Conservation (phyloP, 2,113 vertebrate genomes). For the Acrocephalus arundinaceus region DNA sequence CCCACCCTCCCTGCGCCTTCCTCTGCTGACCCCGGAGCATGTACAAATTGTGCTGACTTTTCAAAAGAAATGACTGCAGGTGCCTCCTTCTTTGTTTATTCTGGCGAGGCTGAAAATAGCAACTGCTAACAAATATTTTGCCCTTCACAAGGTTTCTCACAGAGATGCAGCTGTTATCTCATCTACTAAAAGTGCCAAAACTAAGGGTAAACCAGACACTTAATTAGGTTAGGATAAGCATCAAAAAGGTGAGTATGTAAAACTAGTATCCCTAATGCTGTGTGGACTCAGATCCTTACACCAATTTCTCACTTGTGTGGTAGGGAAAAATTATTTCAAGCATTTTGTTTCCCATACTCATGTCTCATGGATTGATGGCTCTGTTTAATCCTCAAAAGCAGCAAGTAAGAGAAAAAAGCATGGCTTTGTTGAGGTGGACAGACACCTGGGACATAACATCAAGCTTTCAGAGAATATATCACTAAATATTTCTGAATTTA, state of each 20-base stretch:
- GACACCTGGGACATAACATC: background rate
- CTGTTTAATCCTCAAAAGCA: background rate
- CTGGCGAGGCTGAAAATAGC: conserved; percentile 64
- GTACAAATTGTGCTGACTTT: conserved; percentile 50
- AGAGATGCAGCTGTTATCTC: conserved; percentile 62
- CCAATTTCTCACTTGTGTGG: background rate
- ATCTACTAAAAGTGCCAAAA: conserved; percentile 44
- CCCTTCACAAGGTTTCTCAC: conserved; percentile 55
- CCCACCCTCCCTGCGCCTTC: background rate
- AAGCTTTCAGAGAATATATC: background rate
- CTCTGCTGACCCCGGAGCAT: background rate
- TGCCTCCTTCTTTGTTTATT: conserved; percentile 52
- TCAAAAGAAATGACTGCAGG: conserved; percentile 53
- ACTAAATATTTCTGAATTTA: background rate
- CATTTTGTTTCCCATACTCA: background rate
- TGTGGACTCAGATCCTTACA: conserved; percentile 20
- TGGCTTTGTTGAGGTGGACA: background rate
- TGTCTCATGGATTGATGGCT: background rate
- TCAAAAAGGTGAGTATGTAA: conserved; percentile 40
- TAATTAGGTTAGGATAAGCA: conserved; percentile 54
- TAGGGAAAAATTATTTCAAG: background rate
- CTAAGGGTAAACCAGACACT: conserved; percentile 41
- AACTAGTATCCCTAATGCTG: background rate
- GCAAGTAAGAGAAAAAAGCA: background rate
- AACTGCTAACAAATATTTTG: conserved; percentile 57